Evolutionary conservation across 2,888 invertebrate genomes (phyloP).

Genomic region (Drosophila tanythrix): DNA sequence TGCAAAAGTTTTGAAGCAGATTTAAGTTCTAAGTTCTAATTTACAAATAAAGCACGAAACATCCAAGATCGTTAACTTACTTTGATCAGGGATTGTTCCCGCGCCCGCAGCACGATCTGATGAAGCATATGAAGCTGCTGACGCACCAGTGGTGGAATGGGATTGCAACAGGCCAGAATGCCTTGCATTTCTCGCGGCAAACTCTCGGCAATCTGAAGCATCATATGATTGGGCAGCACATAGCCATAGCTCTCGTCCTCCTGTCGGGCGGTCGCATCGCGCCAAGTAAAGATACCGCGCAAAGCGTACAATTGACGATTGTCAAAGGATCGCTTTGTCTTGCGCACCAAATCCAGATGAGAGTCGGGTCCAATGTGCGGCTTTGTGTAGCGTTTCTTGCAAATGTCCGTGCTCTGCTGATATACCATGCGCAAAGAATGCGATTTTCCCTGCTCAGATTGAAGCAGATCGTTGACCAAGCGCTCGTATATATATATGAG

Average conservation of each 20-base stretch:
- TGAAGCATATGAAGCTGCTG: slow-evolving; percentile 87
- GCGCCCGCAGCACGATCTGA: slow-evolving; percentile 89
- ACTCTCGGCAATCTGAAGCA: slow-evolving; percentile 94
- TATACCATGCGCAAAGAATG: slow-evolving; percentile 90
- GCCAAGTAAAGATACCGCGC: slow-evolving; percentile 93
- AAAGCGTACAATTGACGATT: slow-evolving; percentile 93
- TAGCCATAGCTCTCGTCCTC: slow-evolving; percentile 97
- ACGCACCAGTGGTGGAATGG: slow-evolving; percentile 91
- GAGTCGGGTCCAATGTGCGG: slow-evolving; percentile 89
- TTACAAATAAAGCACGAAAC: slow-evolving; percentile 6
- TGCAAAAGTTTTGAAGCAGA: slow-evolving; percentile 55
- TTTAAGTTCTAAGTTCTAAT: not conserved
- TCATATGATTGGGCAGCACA: slow-evolving; percentile 98
- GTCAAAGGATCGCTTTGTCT: slow-evolving; percentile 93
- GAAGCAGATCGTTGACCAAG: slow-evolving; percentile 90
- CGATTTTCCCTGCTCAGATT: slow-evolving; percentile 87
- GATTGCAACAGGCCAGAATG: slow-evolving; percentile 96
- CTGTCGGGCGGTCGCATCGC: slow-evolving; percentile 92
- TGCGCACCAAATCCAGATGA: slow-evolving; percentile 91
- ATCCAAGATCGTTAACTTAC: slow-evolving; percentile 70
- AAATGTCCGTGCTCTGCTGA: slow-evolving; percentile 90
- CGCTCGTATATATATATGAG: slow-evolving; percentile 94
- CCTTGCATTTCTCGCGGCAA: slow-evolving; percentile 97
- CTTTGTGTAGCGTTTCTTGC: slow-evolving; percentile 93
- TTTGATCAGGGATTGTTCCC: slow-evolving; percentile 89